Conservation (phyloP, 2,113 vertebrate genomes). For the Anarhynchus alexandrinus region DNA sequence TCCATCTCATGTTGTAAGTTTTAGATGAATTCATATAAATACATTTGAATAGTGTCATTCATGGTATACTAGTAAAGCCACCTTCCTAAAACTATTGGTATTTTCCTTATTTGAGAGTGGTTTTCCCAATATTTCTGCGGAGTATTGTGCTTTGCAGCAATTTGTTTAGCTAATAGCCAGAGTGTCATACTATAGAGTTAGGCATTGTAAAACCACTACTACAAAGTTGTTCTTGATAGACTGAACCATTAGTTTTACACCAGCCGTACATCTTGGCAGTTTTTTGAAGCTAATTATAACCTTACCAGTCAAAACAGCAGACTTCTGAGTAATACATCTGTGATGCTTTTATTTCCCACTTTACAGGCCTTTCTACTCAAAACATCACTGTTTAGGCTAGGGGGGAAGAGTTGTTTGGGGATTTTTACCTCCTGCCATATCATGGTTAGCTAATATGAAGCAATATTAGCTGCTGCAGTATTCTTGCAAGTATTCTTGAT, state of each 20-base stretch:
- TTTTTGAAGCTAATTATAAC: not conserved
- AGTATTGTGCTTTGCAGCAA: not conserved
- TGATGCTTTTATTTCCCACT: not conserved
- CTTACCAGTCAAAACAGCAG: not conserved
- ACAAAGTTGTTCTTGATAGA: not conserved
- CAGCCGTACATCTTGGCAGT: not conserved
- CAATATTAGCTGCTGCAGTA: not conserved
- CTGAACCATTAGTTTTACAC: not conserved
- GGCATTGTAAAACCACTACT: not conserved
- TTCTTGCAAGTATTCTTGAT: not conserved
- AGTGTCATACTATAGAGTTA: not conserved
- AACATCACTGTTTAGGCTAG: not conserved
- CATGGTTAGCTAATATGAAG: not conserved
- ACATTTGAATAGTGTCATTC: not conserved
- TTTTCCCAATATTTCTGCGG: not conserved
- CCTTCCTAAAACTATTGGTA: not conserved
- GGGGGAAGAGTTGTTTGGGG: too few species aligned
- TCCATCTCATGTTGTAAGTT: not conserved
- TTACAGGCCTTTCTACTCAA: not conserved
- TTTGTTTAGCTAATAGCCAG: not conserved
- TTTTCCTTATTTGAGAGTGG: not conserved
- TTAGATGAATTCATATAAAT: not conserved
- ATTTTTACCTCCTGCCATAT: not conserved
- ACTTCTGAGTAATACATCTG: not conserved
- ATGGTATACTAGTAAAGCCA: not conserved